Evolutionary conservation across 2,888 invertebrate genomes (phyloP), one percentile per base, ranked within the genome.

Genomic region (Drosophila trichaetosa): DNA sequence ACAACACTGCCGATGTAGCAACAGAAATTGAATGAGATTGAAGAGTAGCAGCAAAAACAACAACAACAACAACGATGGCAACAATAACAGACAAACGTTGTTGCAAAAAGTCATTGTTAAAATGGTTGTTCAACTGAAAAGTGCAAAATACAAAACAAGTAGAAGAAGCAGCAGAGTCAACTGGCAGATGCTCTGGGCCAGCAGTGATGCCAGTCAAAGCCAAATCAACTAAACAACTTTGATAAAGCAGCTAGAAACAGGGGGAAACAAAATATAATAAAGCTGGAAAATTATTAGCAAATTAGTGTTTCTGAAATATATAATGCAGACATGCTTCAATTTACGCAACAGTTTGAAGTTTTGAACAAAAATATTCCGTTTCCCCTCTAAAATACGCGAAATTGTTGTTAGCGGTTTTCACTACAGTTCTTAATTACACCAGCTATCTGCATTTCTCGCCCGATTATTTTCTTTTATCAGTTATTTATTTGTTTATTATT

Each of bases 71-170:
- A 62, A 34, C 48, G 52, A 29, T 33, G 66, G 34, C 66, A 63
- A 51, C 49, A 57, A 42, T 42, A 62, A 62, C 52, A 49, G 63
- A 33, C 52, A 53, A 63, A 63, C 38, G 31, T 48, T 36, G 34
- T 60, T 48, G 59, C 57, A 56, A 49, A 62, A 71, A 72, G 71
- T 73, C 79, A 77, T 81, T 74, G 80, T 77, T 77, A 66, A 77
- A 80, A 82, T 72, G 74, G 63, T 51, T 66, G 80, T 68, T 83
- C 68, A 80, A 75, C 64, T 63, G 83, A n/a, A 82, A 75, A 74
- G 73, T 72, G 78, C 59, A 72, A 80, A 82, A 72, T 67, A 78
- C 78, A 78, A 78, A 78, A 78, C 67, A 66, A 52, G 58, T 49
- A 38, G 33, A 42, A 49, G 58, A 46, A 24, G 33, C 59, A 48